Evolutionary conservation across 2,797 vertebrate species (phyloP), one percentile per base, ranked within the genome.

Genomic region (Pantherophis alleghaniensis): DNA sequence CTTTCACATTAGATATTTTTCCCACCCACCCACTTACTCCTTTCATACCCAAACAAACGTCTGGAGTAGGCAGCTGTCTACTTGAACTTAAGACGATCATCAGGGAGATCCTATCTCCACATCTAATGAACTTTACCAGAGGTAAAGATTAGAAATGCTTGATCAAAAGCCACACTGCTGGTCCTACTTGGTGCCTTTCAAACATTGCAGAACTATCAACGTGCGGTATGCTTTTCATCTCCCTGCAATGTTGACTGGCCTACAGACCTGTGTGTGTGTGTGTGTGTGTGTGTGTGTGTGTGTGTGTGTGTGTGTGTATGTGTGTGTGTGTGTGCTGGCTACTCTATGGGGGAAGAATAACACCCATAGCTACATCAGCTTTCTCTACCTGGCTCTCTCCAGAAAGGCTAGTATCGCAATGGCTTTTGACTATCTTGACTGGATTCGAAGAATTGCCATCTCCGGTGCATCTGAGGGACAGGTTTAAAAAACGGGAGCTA

Each of bases 1-100:
- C 90, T 94, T 83, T 95, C 59, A 83, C 79, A 92, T 95, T 92
- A 93, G 89, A 59, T 57, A 42, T 66, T 55, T 96, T 94, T 89
- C 4, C 74, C 74, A 66, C 53, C 55, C 61, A 89, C 55, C 56
- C 87, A 74, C 0, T 0, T 2, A 91, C 89, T 93, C 93, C 88
- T 88, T 91, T 83, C 91, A 37, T 10, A 95, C 90, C 89, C 66
- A 90, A 91, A 22, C 12, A 11, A 93, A 63, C 0, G 92, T 95
- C 93, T 89, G 0, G 20, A 86, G 55, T 7, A 93, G 56, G 60
- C 26, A 92, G 24, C 93, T n/a, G 86, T 93, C 93, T 95, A 90
- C 86, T 47, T 94, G 13, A 93, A 95, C 37, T 88, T 94, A 91
- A 89, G 87, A 92, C 56, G 59, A 95, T 16, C 88, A 94, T 87